phyloP scores from a whole-genome alignment of 2,797 vertebrate species.

The Crocodylus rhombifer region DNA sequence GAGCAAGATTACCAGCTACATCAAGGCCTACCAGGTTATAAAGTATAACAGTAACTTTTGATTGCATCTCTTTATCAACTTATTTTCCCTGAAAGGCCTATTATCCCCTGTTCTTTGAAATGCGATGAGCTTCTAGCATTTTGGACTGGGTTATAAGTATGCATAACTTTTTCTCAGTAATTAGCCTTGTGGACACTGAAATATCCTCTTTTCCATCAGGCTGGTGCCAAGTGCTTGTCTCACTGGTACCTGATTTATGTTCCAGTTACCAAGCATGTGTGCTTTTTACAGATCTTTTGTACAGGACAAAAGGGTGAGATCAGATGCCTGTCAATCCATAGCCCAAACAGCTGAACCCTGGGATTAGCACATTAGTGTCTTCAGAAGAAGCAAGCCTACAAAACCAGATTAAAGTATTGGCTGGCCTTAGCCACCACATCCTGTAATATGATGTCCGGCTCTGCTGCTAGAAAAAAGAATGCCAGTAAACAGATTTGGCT shows the following conservation, averaged over 20 bases:
- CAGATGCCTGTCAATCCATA: slow-evolving; percentile 38
- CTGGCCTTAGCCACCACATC: neutral
- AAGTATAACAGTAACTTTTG: neutral
- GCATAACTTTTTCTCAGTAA: neutral
- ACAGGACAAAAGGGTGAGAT: slow-evolving; percentile 39
- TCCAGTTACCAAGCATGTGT: neutral
- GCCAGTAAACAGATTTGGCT: neutral
- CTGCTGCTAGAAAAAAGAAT: slow-evolving; percentile 8
- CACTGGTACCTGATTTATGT: slow-evolving; percentile 38
- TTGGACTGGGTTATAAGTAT: neutral
- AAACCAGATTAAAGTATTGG: slow-evolving; percentile 24
- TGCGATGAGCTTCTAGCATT: neutral
- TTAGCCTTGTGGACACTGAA: slow-evolving; percentile 23
- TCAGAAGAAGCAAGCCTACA: slow-evolving; percentile 8
- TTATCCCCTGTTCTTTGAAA: neutral
- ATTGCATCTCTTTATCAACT: neutral
- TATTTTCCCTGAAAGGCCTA: rapidly evolving
- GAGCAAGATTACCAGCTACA: neutral
- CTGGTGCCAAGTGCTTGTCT: neutral
- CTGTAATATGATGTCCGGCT: neutral
- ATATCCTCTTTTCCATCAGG: slow-evolving; percentile 20
- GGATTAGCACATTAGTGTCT: slow-evolving; percentile 20
- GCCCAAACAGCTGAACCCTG: slow-evolving; percentile 32
- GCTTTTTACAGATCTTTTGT: slow-evolving; percentile 8
- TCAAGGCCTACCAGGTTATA: neutral